Evolutionary conservation across 2,797 vertebrate species (phyloP).

Genomic region (Coregonus ussuriensis): DNA sequence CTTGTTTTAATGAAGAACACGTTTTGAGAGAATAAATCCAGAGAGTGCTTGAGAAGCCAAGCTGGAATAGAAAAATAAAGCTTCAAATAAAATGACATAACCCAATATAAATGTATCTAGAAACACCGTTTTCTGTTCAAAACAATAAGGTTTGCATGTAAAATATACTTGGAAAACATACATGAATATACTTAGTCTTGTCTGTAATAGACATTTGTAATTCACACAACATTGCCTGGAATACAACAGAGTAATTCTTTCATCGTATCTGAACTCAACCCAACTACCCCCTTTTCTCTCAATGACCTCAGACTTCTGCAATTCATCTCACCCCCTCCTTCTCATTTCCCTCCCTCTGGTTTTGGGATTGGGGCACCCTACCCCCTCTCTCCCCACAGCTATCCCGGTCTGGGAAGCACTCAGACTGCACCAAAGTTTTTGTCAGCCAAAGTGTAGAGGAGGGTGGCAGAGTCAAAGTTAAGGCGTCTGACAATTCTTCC

Average conservation of each 20-base stretch:
- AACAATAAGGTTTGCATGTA: too few relatives aligned
- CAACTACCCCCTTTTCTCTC: constrained; percentile 34
- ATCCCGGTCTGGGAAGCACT: constrained; percentile 52
- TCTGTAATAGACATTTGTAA: neutral
- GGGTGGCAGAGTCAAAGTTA: constrained; percentile 31
- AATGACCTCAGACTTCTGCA: constrained; percentile 54
- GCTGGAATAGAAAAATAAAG: neutral
- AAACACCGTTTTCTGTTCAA: too few relatives aligned
- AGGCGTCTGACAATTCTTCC: constrained; percentile 44
- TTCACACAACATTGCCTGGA: constrained; percentile 27
- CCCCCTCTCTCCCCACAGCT: constrained; percentile 17
- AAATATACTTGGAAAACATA: neutral
- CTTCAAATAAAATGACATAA: too few relatives aligned
- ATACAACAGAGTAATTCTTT: constrained; percentile 47
- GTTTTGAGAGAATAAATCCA: neutral
- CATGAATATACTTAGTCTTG: neutral
- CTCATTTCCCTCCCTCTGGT: constrained; percentile 40
- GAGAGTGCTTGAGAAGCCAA: neutral
- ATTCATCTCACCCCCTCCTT: constrained; percentile 30
- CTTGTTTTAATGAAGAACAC: neutral
- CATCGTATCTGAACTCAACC: constrained; percentile 28
- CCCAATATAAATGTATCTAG: too few relatives aligned
- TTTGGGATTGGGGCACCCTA: constrained; percentile 41
- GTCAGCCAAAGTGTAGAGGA: constrained; percentile 51
- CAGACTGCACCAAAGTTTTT: constrained; percentile 66